A percentile compares a stretch with the other conserved stretches of the same genome.
Evolutionary conservation across 2,797 vertebrate genomes (phyloP).

Genomic region (Ctenosaura bakeri): DNA sequence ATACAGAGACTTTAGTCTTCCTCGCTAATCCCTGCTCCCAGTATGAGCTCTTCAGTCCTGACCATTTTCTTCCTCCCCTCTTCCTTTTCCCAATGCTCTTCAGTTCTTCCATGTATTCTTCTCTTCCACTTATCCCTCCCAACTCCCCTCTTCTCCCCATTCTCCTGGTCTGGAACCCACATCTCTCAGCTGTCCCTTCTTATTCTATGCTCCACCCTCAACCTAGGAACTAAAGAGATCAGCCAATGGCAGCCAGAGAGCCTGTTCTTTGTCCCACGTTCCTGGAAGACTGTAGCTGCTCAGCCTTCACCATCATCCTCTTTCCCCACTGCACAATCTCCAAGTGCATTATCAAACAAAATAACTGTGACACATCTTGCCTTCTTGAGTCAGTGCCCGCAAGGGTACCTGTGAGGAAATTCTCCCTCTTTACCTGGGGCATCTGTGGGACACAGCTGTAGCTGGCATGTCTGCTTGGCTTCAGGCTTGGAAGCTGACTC

Average conservation of each 20-base stretch:
- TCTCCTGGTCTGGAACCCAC: neutral
- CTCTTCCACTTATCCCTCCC: neutral
- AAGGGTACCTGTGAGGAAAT: neutral
- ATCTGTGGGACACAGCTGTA: constrained; percentile 83
- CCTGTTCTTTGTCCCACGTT: neutral
- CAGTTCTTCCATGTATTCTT: neutral
- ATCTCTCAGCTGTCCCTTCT: neutral
- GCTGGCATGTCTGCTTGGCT: constrained; percentile 83
- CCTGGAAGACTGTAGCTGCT: neutral
- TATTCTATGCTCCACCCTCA: neutral
- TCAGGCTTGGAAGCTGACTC: constrained; percentile 83
- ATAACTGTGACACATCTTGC: neutral
- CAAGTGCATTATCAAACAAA: neutral
- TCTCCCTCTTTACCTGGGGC: constrained; percentile 80
- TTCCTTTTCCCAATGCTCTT: neutral
- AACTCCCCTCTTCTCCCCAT: neutral
- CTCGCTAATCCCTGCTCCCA: neutral
- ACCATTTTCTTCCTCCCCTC: neutral
- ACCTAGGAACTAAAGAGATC: neutral
- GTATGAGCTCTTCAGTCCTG: neutral
- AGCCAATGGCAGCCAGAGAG: neutral
- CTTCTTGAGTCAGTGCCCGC: neutral
- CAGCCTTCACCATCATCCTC: rapidly evolving
- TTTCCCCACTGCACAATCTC: neutral
- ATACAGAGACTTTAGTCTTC: neutral